Evolutionary conservation across 2,113 vertebrate genomes (phyloP).

Genomic region (Plecotus auritus): DNA sequence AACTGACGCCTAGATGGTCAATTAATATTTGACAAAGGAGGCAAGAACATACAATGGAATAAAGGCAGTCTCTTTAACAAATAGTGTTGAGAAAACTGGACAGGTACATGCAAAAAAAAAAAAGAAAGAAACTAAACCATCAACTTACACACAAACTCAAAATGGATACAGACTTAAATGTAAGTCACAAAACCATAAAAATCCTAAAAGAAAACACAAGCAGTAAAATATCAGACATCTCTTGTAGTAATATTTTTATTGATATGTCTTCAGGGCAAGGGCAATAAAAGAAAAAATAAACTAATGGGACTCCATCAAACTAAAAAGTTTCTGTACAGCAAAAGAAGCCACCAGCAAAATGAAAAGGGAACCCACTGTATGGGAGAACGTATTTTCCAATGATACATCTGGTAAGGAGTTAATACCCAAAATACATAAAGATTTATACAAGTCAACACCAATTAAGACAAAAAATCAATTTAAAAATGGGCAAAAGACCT

Average conservation of each 20-base stretch:
- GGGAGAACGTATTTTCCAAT: not conserved
- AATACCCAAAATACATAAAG: no score
- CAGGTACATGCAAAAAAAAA: no score
- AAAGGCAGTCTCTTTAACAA: no score
- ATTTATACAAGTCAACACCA: no score
- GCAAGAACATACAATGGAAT: no score
- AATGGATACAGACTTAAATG: no score
- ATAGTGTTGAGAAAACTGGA: no score
- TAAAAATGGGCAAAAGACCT: not conserved
- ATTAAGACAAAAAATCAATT: not conserved
- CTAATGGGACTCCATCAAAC: not conserved
- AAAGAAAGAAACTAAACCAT: no score
- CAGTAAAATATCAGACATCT: not conserved
- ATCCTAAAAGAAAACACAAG: not conserved
- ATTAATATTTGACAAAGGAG: no score
- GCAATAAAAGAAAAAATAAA: not conserved
- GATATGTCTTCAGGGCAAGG: not conserved
- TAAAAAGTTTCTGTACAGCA: not conserved
- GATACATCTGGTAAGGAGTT: not conserved
- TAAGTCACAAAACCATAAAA: no score
- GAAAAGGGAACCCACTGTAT: not conserved
- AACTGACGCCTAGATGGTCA: no score
- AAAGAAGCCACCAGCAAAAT: not conserved
- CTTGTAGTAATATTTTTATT: not conserved
- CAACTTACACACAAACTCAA: no score